Conservation (phyloP, 1,140 invertebrate genomes). For the Cylas formicarius region DNA sequence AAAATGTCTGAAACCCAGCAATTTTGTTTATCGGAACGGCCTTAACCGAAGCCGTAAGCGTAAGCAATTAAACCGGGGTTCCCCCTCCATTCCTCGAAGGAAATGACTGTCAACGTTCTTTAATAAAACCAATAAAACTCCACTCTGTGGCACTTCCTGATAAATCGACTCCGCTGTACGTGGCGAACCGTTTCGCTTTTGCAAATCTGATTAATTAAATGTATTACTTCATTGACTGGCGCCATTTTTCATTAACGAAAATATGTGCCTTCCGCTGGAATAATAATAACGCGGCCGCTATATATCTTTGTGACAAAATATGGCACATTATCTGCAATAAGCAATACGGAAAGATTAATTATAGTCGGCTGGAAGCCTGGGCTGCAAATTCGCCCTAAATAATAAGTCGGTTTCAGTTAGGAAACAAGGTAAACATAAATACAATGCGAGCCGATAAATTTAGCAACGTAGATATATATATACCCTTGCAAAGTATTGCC, state of each 20-base stretch:
- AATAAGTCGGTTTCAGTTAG: slow-evolving; percentile 18
- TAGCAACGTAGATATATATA: slow-evolving; percentile 3
- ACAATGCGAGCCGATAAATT: slow-evolving; percentile 9
- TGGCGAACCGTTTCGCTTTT: slow-evolving; percentile 9
- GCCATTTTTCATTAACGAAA: slow-evolving; percentile 17
- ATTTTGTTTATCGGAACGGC: too few relatives aligned
- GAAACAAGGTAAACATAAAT: slow-evolving; percentile 17
- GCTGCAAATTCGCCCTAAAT: slow-evolving; percentile 15
- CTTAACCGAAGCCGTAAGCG: too few relatives aligned
- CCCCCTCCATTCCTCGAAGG: too few relatives aligned
- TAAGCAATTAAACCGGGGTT: too few relatives aligned
- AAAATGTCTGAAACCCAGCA: too few relatives aligned
- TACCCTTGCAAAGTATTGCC: slow-evolving; percentile 7
- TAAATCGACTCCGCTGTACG: slow-evolving; percentile 11
- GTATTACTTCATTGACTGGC: slow-evolving; percentile 14
- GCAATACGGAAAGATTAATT: slow-evolving; percentile 20
- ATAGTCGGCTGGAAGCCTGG: slow-evolving; percentile 13
- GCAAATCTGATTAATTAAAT: slow-evolving; percentile 17
- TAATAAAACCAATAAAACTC: too few relatives aligned
- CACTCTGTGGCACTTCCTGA: too few relatives aligned
- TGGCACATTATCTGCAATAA: slow-evolving; percentile 21
- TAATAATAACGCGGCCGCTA: slow-evolving; percentile 18
- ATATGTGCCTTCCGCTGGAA: slow-evolving; percentile 17
- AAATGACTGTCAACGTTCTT: too few relatives aligned
- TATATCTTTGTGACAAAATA: slow-evolving; percentile 24